Evolutionary conservation across 2,113 vertebrate species (phyloP), one percentile per base, ranked within the genome.

Genomic region (Triplophysa tibetana): DNA sequence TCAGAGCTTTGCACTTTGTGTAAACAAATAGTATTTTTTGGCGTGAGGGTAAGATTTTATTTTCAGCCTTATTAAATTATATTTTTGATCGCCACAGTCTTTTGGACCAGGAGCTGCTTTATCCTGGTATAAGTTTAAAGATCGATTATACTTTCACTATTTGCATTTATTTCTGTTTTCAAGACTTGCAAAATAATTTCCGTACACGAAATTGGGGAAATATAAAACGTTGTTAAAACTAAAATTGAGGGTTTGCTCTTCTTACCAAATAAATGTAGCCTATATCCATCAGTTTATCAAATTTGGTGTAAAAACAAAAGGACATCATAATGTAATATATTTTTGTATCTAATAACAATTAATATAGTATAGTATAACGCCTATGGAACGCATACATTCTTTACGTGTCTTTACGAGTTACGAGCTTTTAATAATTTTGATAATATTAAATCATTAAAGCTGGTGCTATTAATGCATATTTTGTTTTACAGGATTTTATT

Each of bases 1-100:
- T 69, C 41, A 48, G 38, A 64, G 77, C 82, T 65, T n/a, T 81
- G 79, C 75, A 78, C 68, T 43, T 48, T 48, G 12, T 64, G 72
- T 70, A 63, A 63, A 81, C 72, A 85, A 87, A 86, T 86, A 81
- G 81, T 72, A 74, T 68, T 73, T 63, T 78, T 50, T 9, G 33
- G 23, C 23, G 33, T 63, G 13, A 50, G 29, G 12, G 73, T 48
- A 21, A 21, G 58, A 52, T 52, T 52, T 52, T 52, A 52, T 52
- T 17, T 17, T 52, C 14, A 17, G 50, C 50, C 7, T 52, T 19
- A 52, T 16, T 16, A 16, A 16, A 1, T 58, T 10, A 2, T 29
- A 4, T 16, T 63, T 50, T 50, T 63, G 29, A 26, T 63, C 21
- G 23, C 16, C 58, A 48, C 43, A 26, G 23, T 4, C 41, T 63